Evolutionary conservation across 2,797 vertebrate species (phyloP), one percentile per base, ranked within the genome.

Genomic region (Trematomus bernacchii): DNA sequence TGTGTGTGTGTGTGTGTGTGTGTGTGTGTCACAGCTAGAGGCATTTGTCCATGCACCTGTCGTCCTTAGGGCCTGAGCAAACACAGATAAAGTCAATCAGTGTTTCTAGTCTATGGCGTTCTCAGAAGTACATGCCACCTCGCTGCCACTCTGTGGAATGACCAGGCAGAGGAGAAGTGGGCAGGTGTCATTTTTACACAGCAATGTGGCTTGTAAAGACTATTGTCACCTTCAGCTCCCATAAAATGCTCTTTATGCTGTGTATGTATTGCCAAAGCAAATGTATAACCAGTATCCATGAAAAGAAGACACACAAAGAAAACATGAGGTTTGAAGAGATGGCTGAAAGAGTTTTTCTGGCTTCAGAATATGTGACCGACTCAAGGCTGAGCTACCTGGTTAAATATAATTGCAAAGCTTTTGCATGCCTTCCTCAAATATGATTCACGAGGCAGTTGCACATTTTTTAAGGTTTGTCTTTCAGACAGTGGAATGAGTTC

Each of bases 61-160:
- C 23, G 27, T 40, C 70, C 73, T 47, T 68, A 79, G 62, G 70
- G 84, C 82, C 91, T 92, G 90, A 80, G 76, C 88, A 90, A 93
- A 88, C 80, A 82, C 79, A 71, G 90, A 93, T 93, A 91, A 90
- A 88, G 82, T 88, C 82, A 77, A 74, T 77, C 60, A 83, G 77
- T 62, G 59, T 37, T 37, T 37, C 33, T 37, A 37, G 6, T 37
- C 8, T 37, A 37, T 37, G 33, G 1, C 8, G 33, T 72, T 80
- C 60, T 87, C 55, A 82, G 61, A 82, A 55, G 80, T 67, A 58
- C 64, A 68, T n/a, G 43, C 46, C 15, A 27, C 66, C 52, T 71
- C 53, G 65, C 58, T 66, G 57, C 61, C 83, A 72, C 44, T 13
- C 65, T 51, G 67, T 57, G 58, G 51, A 77, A 54, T 79, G 64